Percentiles rank a stretch among this genome's conserved stretches.
phyloP scores from a whole-genome alignment of 1,140 invertebrate species.

The Probaryconus sp. region DNA sequence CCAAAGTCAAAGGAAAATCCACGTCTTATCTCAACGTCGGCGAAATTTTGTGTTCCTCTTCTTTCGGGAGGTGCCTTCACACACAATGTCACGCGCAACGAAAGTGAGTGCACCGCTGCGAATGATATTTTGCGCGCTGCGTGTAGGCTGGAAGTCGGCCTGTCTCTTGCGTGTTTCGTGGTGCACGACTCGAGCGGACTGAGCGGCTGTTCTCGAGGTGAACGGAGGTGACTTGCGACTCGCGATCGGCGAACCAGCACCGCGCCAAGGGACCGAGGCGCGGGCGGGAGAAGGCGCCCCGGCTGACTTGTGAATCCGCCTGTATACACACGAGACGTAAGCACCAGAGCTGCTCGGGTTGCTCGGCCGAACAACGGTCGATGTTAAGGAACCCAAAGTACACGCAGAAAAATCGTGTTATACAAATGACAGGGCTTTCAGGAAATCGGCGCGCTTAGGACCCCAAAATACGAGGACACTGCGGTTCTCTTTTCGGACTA shows the following conservation, averaged over 20 bases:
- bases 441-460: no score
- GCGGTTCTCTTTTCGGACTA: no score
- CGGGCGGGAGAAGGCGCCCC: constrained; percentile 68
- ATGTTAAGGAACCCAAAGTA: constrained; percentile 21
- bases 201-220: constrained; percentile 70
- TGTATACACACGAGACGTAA: constrained; percentile 48
- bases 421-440: constrained; percentile 36
- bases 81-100: constrained; percentile 47
- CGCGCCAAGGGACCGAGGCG: constrained; percentile 47
- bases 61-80: constrained; percentile 25
- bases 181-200: constrained; percentile 68
- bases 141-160: constrained; percentile 57
- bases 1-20: no score
- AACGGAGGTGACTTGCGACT: constrained; percentile 76
- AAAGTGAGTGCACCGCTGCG: constrained; percentile 37
- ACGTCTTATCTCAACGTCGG: not conserved
- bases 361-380: constrained; percentile 33
- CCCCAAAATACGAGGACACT: no score
- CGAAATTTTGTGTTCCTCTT: not conserved
- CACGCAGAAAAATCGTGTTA: constrained; percentile 27
- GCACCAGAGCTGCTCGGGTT: constrained; percentile 57
- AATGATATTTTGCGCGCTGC: constrained; percentile 45
- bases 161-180: constrained; percentile 64
- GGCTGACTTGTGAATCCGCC: constrained; percentile 55
- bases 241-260: constrained; percentile 64